phyloP scores from a whole-genome alignment of 2,797 vertebrate species.

The Nasua narica region DNA sequence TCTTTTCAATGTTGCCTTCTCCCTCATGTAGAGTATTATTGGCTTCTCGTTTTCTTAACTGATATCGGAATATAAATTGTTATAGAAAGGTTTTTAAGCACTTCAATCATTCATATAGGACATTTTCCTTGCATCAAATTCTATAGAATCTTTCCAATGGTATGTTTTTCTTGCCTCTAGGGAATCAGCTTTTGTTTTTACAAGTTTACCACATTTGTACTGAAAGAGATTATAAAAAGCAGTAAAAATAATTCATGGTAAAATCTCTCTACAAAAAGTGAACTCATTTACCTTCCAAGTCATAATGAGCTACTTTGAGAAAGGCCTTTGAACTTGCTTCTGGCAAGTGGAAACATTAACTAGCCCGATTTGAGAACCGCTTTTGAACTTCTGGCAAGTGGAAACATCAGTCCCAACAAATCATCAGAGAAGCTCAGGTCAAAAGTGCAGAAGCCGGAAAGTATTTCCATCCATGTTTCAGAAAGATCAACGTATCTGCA shows the following conservation, averaged over 20 bases:
- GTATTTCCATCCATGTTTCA: conserved; percentile 20
- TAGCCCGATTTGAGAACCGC: conserved; percentile 20
- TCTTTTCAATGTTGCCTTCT: not conserved
- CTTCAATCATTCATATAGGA: not conserved
- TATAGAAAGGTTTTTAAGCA: not conserved
- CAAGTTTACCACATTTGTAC: not conserved
- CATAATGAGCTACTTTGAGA: conserved; percentile 48
- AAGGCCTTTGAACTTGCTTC: conserved; percentile 69
- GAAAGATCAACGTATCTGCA: not conserved
- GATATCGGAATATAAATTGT: not conserved
- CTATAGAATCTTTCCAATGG: not conserved
- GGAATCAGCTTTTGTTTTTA: conserved; percentile 28
- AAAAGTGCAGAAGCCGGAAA: conserved; percentile 42
- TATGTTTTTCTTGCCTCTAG: not conserved
- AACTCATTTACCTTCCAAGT: conserved; percentile 52
- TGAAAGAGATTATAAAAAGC: not conserved
- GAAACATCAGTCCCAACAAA: conserved; percentile 61
- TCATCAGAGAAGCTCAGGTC: conserved; percentile 51
- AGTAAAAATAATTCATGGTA: not conserved
- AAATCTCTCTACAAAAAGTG: conserved; percentile 44
- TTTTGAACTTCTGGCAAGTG: conserved; percentile 75
- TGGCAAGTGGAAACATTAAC: conserved; percentile 64
- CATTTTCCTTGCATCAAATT: not conserved
- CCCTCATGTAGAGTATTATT: not conserved
- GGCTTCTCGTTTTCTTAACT: not conserved